These are phyloP conservation scores for Tenthredo amoena DNA, from an alignment of 2,888 invertebrate genomes.

Conservation along the genomic window DNA sequence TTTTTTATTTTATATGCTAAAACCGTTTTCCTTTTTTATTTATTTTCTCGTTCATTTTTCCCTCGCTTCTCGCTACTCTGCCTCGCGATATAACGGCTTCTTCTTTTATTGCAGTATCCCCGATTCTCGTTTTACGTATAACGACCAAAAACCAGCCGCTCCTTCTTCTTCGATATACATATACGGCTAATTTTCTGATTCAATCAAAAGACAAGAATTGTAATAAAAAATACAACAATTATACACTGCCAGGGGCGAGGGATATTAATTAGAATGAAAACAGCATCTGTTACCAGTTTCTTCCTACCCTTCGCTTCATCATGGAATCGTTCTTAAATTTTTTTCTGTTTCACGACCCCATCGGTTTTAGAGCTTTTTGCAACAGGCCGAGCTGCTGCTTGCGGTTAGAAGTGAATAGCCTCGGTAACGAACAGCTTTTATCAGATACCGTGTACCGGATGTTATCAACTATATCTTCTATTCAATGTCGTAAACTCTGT, in stretches of 20 bases:
- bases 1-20: not conserved
- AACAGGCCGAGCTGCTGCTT: not conserved
- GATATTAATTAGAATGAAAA: not conserved
- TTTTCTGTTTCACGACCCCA: not conserved
- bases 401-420: not conserved
- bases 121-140: not conserved
- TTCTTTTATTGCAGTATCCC: constrained; percentile 13
- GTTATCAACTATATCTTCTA: not conserved
- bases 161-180: not conserved
- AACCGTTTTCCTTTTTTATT: not conserved
- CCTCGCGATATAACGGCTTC: not conserved
- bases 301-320: not conserved
- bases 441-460: not conserved
- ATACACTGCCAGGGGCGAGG: not conserved
- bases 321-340: not conserved
- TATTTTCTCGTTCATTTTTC: not conserved
- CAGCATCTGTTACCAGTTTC: not conserved
- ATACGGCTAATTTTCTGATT: constrained; percentile 30
- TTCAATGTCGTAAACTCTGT: not conserved
- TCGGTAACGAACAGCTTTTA: not conserved
- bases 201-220: constrained; percentile 28
- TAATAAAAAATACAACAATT: not conserved
- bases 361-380: not conserved
- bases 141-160: not conserved
- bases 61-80: not conserved